Evolutionary conservation across 30 jellyfish, hydroid and myxozoan genomes (phyloP).

Genomic region (Hydractinia symbiolongicarpus): DNA sequence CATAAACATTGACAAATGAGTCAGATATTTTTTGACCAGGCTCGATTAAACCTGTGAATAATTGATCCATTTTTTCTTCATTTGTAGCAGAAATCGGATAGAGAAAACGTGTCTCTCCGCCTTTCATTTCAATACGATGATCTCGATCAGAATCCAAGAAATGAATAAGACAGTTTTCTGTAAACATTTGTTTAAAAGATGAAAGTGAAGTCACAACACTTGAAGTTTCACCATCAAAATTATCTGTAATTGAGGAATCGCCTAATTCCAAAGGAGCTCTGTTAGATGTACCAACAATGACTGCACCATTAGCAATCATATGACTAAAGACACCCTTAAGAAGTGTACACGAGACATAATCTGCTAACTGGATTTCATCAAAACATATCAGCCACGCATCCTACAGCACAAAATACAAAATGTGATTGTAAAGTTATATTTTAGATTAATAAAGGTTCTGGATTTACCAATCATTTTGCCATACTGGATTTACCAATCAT

Average conservation of each 20-base stretch:
- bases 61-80: slow-evolving; percentile 54
- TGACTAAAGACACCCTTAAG: slow-evolving; percentile 52
- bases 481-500: neutral
- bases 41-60: slow-evolving; percentile 37
- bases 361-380: slow-evolving; percentile 75
- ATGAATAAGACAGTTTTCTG: slow-evolving; percentile 36
- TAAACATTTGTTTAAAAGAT: slow-evolving; percentile 46
- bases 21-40: slow-evolving; percentile 38
- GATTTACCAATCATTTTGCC: neutral
- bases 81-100: slow-evolving; percentile 31
- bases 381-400: slow-evolving; percentile 74
- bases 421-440: neutral
- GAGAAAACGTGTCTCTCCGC: slow-evolving; percentile 45
- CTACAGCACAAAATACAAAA: neutral
- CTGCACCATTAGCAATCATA: slow-evolving; percentile 68
- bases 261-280: slow-evolving; percentile 59
- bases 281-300: slow-evolving; percentile 76
- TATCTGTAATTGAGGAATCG: slow-evolving; percentile 50
- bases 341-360: slow-evolving; percentile 54
- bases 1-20: slow-evolving; percentile 42
- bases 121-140: slow-evolving; percentile 49
- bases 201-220: slow-evolving; percentile 22
- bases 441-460: neutral
- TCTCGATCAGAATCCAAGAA: slow-evolving; percentile 53
- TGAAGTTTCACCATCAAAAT: slow-evolving; percentile 57